Evolutionary conservation across 2,797 vertebrate genomes (phyloP), one percentile per base, ranked within the genome.

Genomic region (Gobionotothen gibberifrons): DNA sequence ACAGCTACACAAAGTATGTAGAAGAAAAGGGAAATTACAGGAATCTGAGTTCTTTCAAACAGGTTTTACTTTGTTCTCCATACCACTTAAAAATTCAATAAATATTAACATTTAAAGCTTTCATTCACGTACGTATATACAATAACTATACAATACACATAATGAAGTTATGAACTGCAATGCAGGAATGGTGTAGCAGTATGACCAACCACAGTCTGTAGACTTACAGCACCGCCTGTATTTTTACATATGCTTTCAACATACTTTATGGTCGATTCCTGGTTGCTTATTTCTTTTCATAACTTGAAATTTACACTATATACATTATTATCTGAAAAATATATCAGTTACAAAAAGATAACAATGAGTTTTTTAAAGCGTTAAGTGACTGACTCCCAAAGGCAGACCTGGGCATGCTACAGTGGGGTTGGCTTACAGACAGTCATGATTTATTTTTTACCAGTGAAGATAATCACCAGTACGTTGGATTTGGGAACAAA

Each of bases 101-200:
- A 96, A 96, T 96, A 96, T 95, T 93, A 95, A 95, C 93, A 95
- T 88, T 94, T 95, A 95, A 96, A 96, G 93, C 93, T 95, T 94
- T 94, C 93, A 94, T 92, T 92, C 90, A 93, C 86, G 84, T 90
- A 91, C 71, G 91, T 95, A 95, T 95, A 92, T 95, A 96, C 95
- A 95, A 90, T 84, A 95, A 94, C 93, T 95, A 94, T 95, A 96
- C 95, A 96, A 91, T 90, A 90, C 84, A 93, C 89, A 93, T 87
- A 87, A 87, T 89, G 83, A 86, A 68, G 92, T 87, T 90, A 87
- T 85, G 76, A 91, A 92, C 88, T 88, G 89, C 82, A 85, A 83
- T 83, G 90, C 87, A 90, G 87, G 81, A 91, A 90, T 69, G 84
- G 79, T 83, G 81, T 86, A 82, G 81, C 75, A 82, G 82, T 76